phyloP scores from a whole-genome alignment of 2,888 invertebrate genomes.

The Aporophyla lueneburgensis region DNA sequence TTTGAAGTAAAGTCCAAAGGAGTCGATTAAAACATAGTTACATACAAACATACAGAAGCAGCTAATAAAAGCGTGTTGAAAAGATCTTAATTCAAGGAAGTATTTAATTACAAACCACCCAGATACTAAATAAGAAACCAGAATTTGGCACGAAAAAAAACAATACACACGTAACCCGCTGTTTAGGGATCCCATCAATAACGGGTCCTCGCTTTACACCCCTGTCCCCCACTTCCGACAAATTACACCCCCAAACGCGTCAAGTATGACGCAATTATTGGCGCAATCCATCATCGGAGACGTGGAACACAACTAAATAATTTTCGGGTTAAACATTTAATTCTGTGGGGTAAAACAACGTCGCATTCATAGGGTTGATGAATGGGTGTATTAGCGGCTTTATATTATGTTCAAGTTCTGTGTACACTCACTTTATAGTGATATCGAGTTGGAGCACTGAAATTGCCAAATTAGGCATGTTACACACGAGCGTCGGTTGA shows the following conservation, averaged over 20 bases:
- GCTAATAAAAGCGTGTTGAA: too few relatives aligned
- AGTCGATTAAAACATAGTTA: too few relatives aligned
- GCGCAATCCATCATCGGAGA: slow-evolving; percentile 87
- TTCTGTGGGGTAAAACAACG: slow-evolving; percentile 70
- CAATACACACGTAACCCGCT: slow-evolving; percentile 68
- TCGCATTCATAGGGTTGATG: slow-evolving; percentile 62
- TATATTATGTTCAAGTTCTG: slow-evolving; percentile 24
- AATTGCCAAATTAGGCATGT: background rate
- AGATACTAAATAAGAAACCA: background rate
- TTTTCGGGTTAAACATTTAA: slow-evolving; percentile 79
- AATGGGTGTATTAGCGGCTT: slow-evolving; percentile 52
- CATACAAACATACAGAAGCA: too few relatives aligned
- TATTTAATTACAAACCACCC: too few relatives aligned
- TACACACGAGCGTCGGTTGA: background rate
- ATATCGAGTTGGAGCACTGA: slow-evolving; percentile 6
- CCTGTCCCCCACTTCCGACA: slow-evolving; percentile 73
- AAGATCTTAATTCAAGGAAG: too few relatives aligned
- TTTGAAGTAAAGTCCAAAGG: too few relatives aligned
- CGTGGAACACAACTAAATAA: slow-evolving; percentile 89
- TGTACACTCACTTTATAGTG: slow-evolving; percentile 17
- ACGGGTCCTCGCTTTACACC: slow-evolving; percentile 68
- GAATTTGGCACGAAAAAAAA: slow-evolving; percentile 61
- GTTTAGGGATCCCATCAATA: slow-evolving; percentile 81
- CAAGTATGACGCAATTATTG: slow-evolving; percentile 87
- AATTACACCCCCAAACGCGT: slow-evolving; percentile 79